Conservation (phyloP, 1,140 invertebrate species). For the Aphelenchoides besseyi region DNA sequence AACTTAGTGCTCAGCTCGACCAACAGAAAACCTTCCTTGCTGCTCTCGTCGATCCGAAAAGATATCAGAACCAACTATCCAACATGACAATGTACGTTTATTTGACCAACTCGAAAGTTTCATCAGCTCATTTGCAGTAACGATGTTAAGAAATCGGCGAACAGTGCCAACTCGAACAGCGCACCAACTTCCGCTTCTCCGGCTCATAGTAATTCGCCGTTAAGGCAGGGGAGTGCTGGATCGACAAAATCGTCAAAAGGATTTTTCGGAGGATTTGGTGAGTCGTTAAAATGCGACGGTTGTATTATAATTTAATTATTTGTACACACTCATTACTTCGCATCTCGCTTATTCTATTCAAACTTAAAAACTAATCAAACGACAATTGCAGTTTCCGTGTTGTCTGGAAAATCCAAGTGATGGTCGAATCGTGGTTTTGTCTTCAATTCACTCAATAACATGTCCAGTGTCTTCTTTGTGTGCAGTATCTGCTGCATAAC, state of each 20-base stretch:
- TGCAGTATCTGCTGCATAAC: no score
- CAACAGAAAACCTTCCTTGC: conserved; percentile 58
- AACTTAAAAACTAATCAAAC: no score
- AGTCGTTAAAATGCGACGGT: conserved; percentile 9
- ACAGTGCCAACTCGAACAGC: not conserved
- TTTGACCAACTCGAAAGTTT: no score
- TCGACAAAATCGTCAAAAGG: conserved; percentile 4
- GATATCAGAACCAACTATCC: conserved; percentile 51
- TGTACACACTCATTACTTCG: not conserved
- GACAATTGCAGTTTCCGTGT: conserved; percentile 20
- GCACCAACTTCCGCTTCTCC: conserved; percentile 9
- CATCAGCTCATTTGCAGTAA: conserved; percentile 4
- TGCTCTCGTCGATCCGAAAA: conserved; percentile 60
- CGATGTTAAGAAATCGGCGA: not conserved
- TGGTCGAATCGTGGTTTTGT: not conserved
- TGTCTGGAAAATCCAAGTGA: conserved; percentile 21
- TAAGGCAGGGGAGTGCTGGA: conserved; percentile 11
- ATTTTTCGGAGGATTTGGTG: conserved; percentile 9
- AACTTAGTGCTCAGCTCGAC: conserved; percentile 53
- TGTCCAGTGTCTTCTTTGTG: no score
- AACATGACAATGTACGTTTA: conserved; percentile 9
- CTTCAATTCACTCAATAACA: not conserved
- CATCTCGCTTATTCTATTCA: no score
- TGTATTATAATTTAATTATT: not conserved
- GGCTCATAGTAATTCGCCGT: conserved; percentile 10